Percentiles rank a stretch among this genome's conserved stretches.
Evolutionary conservation across 2,888 invertebrate species (phyloP).

Genomic region (Agonum fuliginosum): DNA sequence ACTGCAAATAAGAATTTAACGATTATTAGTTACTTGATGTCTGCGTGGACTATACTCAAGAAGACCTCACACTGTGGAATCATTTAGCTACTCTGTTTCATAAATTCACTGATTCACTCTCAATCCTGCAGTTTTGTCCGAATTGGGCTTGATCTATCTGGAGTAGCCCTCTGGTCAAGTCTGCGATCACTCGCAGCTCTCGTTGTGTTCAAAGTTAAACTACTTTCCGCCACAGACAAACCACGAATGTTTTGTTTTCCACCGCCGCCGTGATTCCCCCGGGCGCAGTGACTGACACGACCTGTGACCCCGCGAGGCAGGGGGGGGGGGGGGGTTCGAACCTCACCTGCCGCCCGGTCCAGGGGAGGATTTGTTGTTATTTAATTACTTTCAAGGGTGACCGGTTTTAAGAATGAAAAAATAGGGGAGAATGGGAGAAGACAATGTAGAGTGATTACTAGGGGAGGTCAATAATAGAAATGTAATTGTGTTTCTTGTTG

Average conservation of each 20-base stretch:
- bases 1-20: too few relatives aligned
- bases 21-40: too few relatives aligned
- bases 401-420: background rate
- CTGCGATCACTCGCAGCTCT: background rate
- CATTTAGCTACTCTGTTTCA: too few relatives aligned
- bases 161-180: background rate
- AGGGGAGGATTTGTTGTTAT: conserved; percentile 18
- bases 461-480: background rate
- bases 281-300: conserved; percentile 45
- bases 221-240: conserved; percentile 51
- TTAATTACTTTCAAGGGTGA: conserved; percentile 9
- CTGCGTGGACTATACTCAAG: too few relatives aligned
- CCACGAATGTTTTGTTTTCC: conserved; percentile 56
- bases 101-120: too few relatives aligned
- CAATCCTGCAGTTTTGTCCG: too few relatives aligned
- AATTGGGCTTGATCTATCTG: too few relatives aligned
- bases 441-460: background rate
- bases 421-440: background rate
- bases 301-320: background rate
- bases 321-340: background rate
- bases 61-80: too few relatives aligned
- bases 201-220: conserved; percentile 47
- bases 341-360: conserved; percentile 17
- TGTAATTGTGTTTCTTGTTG: background rate
- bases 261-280: conserved; percentile 46